Percentiles rank a stretch among this genome's conserved stretches.
Conservation (phyloP, 2,113 vertebrate genomes). For the Heliornis fulica region DNA sequence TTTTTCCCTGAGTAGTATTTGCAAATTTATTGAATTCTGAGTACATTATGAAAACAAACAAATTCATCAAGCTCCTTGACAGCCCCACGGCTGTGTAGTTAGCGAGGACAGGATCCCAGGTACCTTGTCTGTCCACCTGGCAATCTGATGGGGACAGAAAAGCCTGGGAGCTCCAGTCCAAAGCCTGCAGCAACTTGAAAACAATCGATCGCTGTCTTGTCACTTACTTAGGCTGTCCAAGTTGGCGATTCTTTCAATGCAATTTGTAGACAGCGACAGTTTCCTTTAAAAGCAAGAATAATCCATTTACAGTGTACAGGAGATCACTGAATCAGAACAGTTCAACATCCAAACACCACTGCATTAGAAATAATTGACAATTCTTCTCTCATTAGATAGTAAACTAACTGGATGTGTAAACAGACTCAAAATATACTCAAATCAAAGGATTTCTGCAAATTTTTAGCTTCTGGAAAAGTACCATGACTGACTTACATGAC, state of each 20-base stretch:
- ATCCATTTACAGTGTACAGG: conserved; percentile 35
- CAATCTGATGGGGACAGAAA: background rate
- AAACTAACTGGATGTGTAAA: background rate
- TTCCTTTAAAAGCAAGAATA: conserved; percentile 80
- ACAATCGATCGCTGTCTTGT: background rate
- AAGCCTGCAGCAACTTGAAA: conserved; percentile 6
- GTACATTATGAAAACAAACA: background rate
- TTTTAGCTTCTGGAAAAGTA: background rate
- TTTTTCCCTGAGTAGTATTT: background rate
- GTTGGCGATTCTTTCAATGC: conserved; percentile 97
- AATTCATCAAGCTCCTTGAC: background rate
- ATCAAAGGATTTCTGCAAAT: background rate
- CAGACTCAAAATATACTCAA: background rate
- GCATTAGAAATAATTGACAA: background rate
- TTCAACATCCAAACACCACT: background rate
- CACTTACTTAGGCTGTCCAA: conserved; percentile 93
- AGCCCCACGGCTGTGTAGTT: background rate
- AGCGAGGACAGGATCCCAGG: background rate
- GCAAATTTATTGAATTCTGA: background rate
- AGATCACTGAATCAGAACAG: conserved; percentile 6
- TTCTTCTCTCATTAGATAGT: background rate
- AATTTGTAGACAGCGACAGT: conserved; percentile 94
- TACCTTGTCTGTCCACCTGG: background rate
- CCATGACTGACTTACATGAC: background rate
- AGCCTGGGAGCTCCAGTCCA: background rate